Conservation (phyloP, 2,888 invertebrate genomes). For the Cepaea hortensis region DNA sequence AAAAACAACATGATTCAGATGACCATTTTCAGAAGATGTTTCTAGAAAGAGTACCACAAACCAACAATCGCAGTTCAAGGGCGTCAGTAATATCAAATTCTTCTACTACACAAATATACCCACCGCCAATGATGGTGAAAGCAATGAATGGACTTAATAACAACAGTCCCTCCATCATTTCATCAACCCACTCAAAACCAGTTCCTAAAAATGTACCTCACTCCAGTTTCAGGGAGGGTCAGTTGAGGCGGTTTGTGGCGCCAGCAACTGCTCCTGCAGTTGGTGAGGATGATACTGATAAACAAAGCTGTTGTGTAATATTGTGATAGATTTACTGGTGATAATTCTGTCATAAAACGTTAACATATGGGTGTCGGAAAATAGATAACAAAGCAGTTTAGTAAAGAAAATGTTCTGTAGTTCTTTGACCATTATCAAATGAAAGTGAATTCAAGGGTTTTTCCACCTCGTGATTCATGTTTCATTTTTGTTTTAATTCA, state of each 20-base stretch:
- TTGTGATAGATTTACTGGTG: constrained; percentile 33
- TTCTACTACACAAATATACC: constrained; percentile 30
- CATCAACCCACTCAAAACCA: constrained; percentile 21
- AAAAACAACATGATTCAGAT: constrained; percentile 55
- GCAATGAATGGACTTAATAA: constrained; percentile 60
- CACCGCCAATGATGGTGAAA: constrained; percentile 55
- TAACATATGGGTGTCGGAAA: no score
- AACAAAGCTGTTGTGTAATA: constrained; percentile 68
- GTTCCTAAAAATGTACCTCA: constrained; percentile 22
- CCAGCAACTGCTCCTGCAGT: constrained; percentile 62
- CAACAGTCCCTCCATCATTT: constrained; percentile 53
- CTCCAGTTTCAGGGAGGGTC: constrained; percentile 54
- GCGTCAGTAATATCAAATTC: constrained; percentile 25
- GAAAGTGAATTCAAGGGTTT: no score
- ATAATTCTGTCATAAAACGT: no score
- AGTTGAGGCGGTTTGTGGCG: constrained; percentile 63
- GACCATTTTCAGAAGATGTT: constrained; percentile 68
- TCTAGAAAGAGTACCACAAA: constrained; percentile 57
- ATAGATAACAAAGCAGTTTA: no score
- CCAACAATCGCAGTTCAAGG: constrained; percentile 43
- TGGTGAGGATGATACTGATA: constrained; percentile 62
- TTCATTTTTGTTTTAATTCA: no score
- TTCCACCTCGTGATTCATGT: no score
- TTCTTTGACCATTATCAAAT: no score
- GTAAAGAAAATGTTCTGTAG: no score